Percentiles rank a stretch among this genome's conserved stretches.
These are phyloP conservation scores for Phalloptychus januarius DNA, from an alignment of 2,797 vertebrate species.

Conservation along the genomic window DNA sequence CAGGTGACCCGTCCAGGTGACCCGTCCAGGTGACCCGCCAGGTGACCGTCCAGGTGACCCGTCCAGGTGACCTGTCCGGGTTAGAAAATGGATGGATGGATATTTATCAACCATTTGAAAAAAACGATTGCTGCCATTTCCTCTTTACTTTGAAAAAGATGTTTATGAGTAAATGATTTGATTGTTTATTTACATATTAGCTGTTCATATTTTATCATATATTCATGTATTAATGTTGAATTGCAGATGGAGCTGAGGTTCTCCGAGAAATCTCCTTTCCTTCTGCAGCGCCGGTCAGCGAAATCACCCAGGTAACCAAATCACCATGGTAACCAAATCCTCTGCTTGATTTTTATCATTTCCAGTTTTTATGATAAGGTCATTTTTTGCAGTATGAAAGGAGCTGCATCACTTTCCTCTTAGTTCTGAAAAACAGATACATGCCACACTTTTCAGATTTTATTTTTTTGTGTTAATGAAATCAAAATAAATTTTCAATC, in stretches of 20 bases:
- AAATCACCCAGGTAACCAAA: conserved; percentile 50
- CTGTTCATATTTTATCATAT: neutral
- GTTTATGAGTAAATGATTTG: neutral
- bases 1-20: too few species aligned
- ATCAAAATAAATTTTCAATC: neutral
- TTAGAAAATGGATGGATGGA: too few species aligned
- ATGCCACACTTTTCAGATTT: neutral
- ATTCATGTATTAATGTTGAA: neutral
- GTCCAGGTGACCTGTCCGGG: too few species aligned
- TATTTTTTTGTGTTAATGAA: neutral
- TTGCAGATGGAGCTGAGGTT: conserved; percentile 66
- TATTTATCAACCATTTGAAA: too few species aligned
- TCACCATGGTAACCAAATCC: conserved; percentile 37
- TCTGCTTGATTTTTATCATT: neutral
- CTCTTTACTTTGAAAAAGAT: neutral
- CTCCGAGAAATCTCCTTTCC: conserved; percentile 67
- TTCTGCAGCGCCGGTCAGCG: conserved; percentile 20
- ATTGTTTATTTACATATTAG: too few species aligned
- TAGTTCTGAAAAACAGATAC: neutral
- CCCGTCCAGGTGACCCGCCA: too few species aligned
- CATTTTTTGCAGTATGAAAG: neutral
- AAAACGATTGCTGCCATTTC: too few species aligned
- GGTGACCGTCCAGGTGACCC: too few species aligned
- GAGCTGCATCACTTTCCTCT: neutral
- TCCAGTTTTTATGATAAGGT: neutral